phyloP scores from a whole-genome alignment of 2,113 vertebrate species.

The Tychaedon coryphoeus region DNA sequence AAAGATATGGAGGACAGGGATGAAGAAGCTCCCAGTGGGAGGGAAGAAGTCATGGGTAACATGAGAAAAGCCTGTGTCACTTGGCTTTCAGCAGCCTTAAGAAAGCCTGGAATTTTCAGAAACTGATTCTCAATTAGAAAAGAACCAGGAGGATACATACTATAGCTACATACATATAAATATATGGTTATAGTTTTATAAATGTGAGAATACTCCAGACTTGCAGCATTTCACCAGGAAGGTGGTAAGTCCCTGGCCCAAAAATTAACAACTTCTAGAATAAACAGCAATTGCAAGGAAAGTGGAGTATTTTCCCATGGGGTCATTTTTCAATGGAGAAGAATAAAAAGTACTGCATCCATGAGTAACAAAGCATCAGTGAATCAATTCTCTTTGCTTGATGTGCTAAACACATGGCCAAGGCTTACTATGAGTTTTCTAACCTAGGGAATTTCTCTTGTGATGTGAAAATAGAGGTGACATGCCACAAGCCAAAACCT shows the following conservation, averaged over 20 bases:
- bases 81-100: not conserved
- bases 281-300: not conserved
- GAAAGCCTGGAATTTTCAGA: not conserved
- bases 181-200: not conserved
- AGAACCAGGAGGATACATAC: not conserved
- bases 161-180: not conserved
- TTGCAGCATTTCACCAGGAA: not conserved
- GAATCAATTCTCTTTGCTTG: not conserved
- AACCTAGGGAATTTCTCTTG: not conserved
- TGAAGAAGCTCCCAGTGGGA: not conserved
- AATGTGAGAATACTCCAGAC: not conserved
- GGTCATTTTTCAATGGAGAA: not conserved
- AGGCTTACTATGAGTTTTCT: not conserved
- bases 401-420: not conserved
- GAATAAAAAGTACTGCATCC: not conserved
- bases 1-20: not conserved
- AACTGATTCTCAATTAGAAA: not conserved
- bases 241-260: not conserved
- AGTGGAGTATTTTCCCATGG: not conserved
- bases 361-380: not conserved
- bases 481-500: not conserved
- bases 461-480: not conserved
- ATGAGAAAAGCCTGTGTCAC: not conserved
- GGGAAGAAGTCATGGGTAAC: not conserved
- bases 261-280: not conserved